Conservation (phyloP, 2,797 vertebrate species). For the Oceanodroma leucorhoa region DNA sequence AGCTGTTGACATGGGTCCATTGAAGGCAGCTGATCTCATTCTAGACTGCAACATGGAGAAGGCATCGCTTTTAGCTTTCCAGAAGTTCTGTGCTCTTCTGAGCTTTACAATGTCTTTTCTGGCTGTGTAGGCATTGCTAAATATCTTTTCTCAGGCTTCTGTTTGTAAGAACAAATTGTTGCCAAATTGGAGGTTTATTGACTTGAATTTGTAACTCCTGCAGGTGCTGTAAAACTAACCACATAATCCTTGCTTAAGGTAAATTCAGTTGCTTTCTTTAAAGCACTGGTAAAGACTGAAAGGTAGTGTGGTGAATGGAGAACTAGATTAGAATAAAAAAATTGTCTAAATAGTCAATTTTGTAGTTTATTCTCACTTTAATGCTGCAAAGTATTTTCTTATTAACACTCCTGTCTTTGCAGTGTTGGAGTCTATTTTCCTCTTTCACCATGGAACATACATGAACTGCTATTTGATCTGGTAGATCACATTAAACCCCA, state of each 20-base stretch:
- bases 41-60: not conserved
- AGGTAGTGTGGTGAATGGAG: not conserved
- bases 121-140: not conserved
- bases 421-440: not conserved
- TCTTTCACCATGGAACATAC: conserved; percentile 34
- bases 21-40: not conserved
- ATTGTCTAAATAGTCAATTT: not conserved
- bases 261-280: not conserved
- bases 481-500: conserved; percentile 57
- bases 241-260: not conserved
- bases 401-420: not conserved
- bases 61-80: not conserved
- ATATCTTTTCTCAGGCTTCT: not conserved
- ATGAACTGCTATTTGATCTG: conserved; percentile 59
- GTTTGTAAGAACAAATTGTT: not conserved
- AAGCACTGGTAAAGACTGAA: not conserved
- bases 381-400: not conserved
- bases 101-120: not conserved
- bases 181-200: not conserved
- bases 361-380: not conserved
- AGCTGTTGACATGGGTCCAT: not conserved
- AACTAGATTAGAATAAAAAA: not conserved
- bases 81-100: not conserved
- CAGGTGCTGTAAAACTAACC: not conserved
- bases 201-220: not conserved